These are phyloP conservation scores for Siderastrea radians DNA, from an alignment of 92 coral and sea anemone species.

Conservation along the genomic window DNA sequence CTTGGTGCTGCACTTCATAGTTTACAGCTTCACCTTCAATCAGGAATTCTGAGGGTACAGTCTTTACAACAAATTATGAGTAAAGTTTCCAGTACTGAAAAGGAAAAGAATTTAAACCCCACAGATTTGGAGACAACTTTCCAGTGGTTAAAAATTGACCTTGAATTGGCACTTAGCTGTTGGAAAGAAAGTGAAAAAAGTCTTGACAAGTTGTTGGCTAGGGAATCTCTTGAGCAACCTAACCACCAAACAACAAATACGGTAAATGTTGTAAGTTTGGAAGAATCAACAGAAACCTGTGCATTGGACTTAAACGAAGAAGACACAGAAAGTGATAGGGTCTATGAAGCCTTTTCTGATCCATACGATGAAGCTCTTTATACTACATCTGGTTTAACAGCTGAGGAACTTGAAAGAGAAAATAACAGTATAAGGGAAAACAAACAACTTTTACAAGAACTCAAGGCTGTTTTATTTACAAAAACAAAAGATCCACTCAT, in stretches of 20 bases:
- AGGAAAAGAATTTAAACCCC: slow-evolving; percentile 22
- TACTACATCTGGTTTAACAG: slow-evolving; percentile 46
- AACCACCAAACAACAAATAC: background rate
- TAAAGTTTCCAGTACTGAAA: slow-evolving; percentile 42
- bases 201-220: slow-evolving; percentile 44
- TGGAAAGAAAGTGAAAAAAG: slow-evolving; percentile 81
- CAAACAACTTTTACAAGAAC: slow-evolving; percentile 85
- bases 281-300: slow-evolving; percentile 21
- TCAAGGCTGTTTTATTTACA: slow-evolving; percentile 83
- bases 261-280: background rate
- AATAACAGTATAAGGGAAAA: slow-evolving; percentile 76
- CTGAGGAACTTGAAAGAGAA: slow-evolving; percentile 80
- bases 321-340: slow-evolving; percentile 68
- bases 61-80: slow-evolving; percentile 52
- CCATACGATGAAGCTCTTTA: slow-evolving; percentile 45
- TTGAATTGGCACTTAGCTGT: slow-evolving; percentile 80
- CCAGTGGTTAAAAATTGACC: slow-evolving; percentile 65
- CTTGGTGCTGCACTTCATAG: slow-evolving; percentile 84
- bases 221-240: background rate
- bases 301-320: slow-evolving; percentile 6
- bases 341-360: slow-evolving; percentile 94
- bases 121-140: slow-evolving; percentile 49
- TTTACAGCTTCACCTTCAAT: slow-evolving; percentile 86
- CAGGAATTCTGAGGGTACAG: slow-evolving; percentile 73
- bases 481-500: slow-evolving; percentile 90